phyloP scores from a whole-genome alignment of 1,140 invertebrate species.

The Brachionus rotundiformis region DNA sequence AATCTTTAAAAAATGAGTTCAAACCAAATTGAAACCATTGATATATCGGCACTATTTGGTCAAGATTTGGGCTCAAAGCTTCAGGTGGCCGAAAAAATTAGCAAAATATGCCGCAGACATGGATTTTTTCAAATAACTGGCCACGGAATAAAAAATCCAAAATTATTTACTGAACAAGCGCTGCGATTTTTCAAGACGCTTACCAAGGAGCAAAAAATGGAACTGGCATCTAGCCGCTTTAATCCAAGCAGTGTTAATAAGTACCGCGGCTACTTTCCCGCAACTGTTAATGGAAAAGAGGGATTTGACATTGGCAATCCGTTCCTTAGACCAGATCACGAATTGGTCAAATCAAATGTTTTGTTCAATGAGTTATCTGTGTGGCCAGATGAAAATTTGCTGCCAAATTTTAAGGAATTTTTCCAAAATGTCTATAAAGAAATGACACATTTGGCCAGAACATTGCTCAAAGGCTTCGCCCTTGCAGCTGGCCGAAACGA shows the following conservation, averaged over 20 bases:
- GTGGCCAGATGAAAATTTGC: not conserved
- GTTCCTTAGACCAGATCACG: not conserved
- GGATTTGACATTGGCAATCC: not conserved
- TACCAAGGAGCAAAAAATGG: not conserved
- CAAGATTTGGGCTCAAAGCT: not conserved
- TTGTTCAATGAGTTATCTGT: not conserved
- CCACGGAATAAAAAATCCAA: not conserved
- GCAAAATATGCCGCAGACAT: not conserved
- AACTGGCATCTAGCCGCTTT: not conserved
- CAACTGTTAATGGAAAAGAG: slow-evolving; percentile 37
- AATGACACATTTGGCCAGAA: not conserved
- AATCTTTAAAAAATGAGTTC: not conserved
- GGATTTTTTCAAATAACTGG: slow-evolving; percentile 32
- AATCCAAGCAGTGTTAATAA: not conserved
- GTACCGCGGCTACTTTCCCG: slow-evolving; percentile 26
- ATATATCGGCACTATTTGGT: not conserved
- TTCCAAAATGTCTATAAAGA: not conserved
- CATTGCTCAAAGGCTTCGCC: not conserved
- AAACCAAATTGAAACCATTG: slow-evolving; percentile 1
- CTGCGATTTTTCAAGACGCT: not conserved
- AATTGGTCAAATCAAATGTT: not conserved
- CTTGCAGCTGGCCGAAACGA: not conserved
- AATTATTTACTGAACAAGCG: not conserved
- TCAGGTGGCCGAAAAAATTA: not conserved
- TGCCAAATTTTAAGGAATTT: not conserved